Evolutionary conservation across 2,888 invertebrate genomes (phyloP).

Genomic region (Apotomis turbidana): DNA sequence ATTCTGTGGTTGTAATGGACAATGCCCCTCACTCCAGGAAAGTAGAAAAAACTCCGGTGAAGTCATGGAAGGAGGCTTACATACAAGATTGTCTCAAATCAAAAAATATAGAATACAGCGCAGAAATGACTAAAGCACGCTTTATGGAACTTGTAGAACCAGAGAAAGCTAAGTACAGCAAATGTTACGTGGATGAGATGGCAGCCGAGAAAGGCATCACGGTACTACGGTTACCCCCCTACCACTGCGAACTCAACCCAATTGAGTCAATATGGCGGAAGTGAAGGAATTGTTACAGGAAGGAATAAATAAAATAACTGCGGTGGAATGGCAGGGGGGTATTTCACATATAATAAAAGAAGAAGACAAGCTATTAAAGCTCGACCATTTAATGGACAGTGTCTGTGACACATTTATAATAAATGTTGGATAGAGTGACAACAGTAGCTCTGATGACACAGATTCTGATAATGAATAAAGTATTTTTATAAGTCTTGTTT

Average conservation of each 20-base stretch:
- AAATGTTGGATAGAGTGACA: constrained; percentile 3
- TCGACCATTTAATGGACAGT: constrained; percentile 16
- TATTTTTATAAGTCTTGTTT: no score
- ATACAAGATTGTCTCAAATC: background rate
- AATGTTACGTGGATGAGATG: constrained; percentile 12
- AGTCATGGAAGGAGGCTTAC: background rate
- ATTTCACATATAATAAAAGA: background rate
- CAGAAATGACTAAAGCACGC: constrained; percentile 1
- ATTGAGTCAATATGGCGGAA: constrained; percentile 4
- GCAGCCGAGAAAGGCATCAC: constrained; percentile 5
- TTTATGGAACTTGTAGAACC: background rate
- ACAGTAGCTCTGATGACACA: no score
- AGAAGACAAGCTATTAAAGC: constrained; percentile 3
- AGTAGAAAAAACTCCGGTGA: background rate
- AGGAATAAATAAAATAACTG: background rate
- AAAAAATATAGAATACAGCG: background rate
- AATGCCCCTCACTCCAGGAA: constrained; percentile 3
- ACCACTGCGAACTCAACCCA: background rate
- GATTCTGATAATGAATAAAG: no score
- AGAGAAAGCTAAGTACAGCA: background rate
- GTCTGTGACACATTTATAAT: constrained; percentile 12
- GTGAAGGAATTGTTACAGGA: constrained; percentile 2
- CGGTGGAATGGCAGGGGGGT: no score
- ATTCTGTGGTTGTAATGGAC: constrained; percentile 1
- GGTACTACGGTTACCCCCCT: constrained; percentile 3